Evolutionary conservation across 2,113 vertebrate genomes (phyloP).

Genomic region (Passer montanus): DNA sequence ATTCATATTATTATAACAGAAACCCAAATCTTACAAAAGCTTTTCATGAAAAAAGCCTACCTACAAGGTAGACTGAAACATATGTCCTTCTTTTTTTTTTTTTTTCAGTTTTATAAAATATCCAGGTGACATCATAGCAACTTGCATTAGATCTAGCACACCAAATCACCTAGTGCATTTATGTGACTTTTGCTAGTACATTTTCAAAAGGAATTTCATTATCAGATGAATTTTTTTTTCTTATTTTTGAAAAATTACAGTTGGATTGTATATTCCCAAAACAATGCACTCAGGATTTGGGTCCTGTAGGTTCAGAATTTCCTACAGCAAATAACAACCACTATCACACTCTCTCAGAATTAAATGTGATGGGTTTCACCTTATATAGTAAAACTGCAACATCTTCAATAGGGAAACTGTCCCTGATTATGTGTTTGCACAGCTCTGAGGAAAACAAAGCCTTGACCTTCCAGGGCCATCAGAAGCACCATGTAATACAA

Average conservation of each 20-base stretch:
- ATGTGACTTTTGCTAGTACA: background rate
- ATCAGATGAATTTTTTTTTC: background rate
- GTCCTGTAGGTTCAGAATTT: background rate
- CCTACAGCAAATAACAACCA: background rate
- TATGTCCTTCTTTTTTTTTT: background rate
- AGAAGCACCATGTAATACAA: background rate
- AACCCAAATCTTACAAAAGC: background rate
- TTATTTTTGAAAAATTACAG: background rate
- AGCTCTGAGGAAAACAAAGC: background rate
- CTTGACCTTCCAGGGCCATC: background rate
- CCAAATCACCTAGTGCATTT: background rate
- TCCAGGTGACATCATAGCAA: background rate
- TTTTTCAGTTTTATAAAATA: background rate
- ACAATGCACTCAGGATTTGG: background rate
- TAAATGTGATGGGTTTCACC: background rate
- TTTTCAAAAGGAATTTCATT: background rate
- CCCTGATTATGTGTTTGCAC: background rate
- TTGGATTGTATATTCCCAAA: fast-evolving
- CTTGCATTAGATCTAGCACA: background rate
- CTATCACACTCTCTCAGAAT: background rate
- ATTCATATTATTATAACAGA: background rate
- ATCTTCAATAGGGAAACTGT: background rate
- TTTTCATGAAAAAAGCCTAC: background rate
- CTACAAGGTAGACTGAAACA: background rate
- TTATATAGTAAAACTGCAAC: background rate